Evolutionary conservation across 1,140 invertebrate species (phyloP).

Genomic region (Hestina assimilis): DNA sequence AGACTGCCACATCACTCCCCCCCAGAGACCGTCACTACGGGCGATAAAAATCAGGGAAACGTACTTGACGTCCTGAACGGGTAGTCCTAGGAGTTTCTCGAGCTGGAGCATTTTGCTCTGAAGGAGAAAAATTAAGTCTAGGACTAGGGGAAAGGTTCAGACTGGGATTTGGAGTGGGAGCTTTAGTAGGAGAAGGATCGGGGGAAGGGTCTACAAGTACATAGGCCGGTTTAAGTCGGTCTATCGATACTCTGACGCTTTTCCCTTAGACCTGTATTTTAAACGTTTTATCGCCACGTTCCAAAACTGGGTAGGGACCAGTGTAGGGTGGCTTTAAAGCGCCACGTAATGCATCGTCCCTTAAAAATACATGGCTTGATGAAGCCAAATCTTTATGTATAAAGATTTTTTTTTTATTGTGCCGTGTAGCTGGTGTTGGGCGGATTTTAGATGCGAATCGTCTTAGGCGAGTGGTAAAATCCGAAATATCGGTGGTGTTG

Average conservation of each 20-base stretch:
- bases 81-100: too few species aligned
- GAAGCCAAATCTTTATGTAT: slow-evolving; percentile 17
- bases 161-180: too few species aligned
- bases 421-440: slow-evolving; percentile 22
- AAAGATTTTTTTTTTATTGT: slow-evolving; percentile 19
- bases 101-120: too few species aligned
- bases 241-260: slow-evolving; percentile 1
- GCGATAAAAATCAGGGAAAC: too few species aligned
- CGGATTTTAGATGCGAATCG: slow-evolving; percentile 3
- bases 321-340: slow-evolving; percentile 10
- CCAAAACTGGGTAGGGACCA: slow-evolving; percentile 4
- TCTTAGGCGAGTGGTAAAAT: slow-evolving; percentile 15
- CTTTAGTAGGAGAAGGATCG: too few species aligned
- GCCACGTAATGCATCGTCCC: slow-evolving; percentile 12
- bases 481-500: slow-evolving; percentile 11
- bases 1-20: too few species aligned
- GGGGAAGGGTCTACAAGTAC: not conserved
- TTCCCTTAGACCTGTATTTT: not conserved
- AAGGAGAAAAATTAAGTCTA: too few species aligned
- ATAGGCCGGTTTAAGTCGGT: slow-evolving; percentile 8
- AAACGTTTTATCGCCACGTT: not conserved
- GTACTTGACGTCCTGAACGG: too few species aligned
- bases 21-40: too few species aligned
- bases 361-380: slow-evolving; percentile 18
- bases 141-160: too few species aligned